A percentile compares a stretch with the other conserved stretches of the same genome.
These are phyloP conservation scores for Notothenia rossii DNA, from an alignment of 2,113 vertebrate species.

Conservation along the genomic window DNA sequence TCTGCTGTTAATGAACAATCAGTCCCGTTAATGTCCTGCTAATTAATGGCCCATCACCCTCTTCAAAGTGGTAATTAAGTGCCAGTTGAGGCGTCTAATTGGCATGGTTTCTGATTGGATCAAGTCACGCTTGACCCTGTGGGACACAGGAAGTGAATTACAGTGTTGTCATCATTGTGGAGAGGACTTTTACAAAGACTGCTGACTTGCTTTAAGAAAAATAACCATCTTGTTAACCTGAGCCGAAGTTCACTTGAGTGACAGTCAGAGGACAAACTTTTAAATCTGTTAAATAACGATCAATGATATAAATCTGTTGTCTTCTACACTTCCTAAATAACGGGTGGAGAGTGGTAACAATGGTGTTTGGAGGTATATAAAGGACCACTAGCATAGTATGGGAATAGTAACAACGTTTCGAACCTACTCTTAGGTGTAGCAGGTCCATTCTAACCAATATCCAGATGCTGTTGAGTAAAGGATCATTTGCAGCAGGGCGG, in stretches of 20 bases:
- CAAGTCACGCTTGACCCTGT: constrained; percentile 74
- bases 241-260: constrained; percentile 40
- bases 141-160: constrained; percentile 81
- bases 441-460: no score
- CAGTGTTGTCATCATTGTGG: constrained; percentile 62
- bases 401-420: no score
- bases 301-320: constrained; percentile 5
- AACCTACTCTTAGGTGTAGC: no score
- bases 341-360: constrained; percentile 1
- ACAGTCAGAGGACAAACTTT: constrained; percentile 51
- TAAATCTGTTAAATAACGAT: constrained; percentile 34
- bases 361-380: not conserved
- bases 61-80: constrained; percentile 80
- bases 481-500: no score
- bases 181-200: constrained; percentile 70
- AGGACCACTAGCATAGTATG: not conserved
- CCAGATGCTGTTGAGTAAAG: no score
- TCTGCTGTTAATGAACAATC: constrained; percentile 82
- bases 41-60: constrained; percentile 82
- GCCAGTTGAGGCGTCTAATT: constrained; percentile 82
- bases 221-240: constrained; percentile 70
- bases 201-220: constrained; percentile 72
- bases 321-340: not conserved
- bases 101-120: constrained; percentile 79
- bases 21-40: constrained; percentile 81